Evolutionary conservation across 1,140 invertebrate species (phyloP).

Genomic region (Achatina immaculata): DNA sequence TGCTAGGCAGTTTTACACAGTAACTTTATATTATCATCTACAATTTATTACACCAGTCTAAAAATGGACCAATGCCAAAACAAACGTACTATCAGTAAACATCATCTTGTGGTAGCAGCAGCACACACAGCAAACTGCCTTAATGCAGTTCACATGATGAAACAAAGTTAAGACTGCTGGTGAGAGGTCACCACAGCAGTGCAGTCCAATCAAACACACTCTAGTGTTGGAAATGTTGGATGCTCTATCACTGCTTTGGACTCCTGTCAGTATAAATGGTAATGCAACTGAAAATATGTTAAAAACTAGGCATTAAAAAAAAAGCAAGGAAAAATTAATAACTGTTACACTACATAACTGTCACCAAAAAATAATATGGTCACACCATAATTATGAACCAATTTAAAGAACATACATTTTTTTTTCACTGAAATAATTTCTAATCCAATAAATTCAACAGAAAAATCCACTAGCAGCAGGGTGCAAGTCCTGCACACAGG

Average conservation of each 20-base stretch:
- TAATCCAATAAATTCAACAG: too few species aligned
- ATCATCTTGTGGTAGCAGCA: constrained; percentile 70
- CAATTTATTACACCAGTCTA: too few species aligned
- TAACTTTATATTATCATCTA: too few species aligned
- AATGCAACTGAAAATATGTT: background rate
- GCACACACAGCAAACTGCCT: constrained; percentile 60
- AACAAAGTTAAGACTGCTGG: constrained; percentile 62
- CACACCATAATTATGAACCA: background rate
- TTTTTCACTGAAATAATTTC: too few species aligned
- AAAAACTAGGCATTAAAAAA: background rate
- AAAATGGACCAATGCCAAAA: too few species aligned
- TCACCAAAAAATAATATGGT: background rate
- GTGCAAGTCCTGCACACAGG: too few species aligned
- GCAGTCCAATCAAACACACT: constrained; percentile 66
- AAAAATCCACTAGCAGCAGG: too few species aligned
- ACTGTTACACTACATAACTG: background rate
- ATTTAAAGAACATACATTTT: background rate
- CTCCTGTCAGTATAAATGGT: background rate
- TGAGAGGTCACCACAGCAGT: constrained; percentile 70
- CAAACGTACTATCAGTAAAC: constrained; percentile 10
- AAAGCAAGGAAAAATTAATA: background rate
- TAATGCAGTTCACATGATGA: constrained; percentile 42
- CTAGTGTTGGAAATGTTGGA: background rate
- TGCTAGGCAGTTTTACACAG: too few species aligned
- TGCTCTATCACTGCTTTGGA: background rate